phyloP scores from a whole-genome alignment of 2,113 vertebrate species.

The Pogonocichla stellata region DNA sequence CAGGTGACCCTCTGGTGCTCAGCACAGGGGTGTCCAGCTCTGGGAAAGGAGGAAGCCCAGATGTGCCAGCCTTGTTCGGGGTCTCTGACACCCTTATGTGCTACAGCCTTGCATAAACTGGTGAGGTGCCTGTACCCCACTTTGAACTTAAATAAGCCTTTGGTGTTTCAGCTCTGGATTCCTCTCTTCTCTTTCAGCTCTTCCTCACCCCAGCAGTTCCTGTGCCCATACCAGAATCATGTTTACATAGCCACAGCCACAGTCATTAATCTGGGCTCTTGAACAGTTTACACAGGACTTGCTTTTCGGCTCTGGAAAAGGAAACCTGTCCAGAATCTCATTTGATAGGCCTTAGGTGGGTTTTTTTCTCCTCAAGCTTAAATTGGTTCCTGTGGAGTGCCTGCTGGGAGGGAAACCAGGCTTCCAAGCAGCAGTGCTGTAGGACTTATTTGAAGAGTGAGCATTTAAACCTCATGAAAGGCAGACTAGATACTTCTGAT shows the following conservation, averaged over 20 bases:
- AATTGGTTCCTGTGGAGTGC: background rate
- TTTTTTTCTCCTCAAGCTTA: background rate
- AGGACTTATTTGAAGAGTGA: background rate
- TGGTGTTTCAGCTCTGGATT: too few relatives aligned
- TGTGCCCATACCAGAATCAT: background rate
- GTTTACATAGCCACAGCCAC: background rate
- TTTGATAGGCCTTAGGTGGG: background rate
- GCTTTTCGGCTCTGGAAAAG: background rate
- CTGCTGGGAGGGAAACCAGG: background rate
- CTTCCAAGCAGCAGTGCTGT: background rate
- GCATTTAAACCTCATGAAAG: conserved; percentile 36
- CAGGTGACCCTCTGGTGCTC: background rate
- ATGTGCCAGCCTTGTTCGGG: fast-evolving
- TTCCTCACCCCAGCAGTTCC: background rate
- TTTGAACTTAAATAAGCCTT: background rate
- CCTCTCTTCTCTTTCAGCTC: background rate
- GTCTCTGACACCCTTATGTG: background rate
- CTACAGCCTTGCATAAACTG: background rate
- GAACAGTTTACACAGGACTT: background rate
- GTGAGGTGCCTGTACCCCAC: too few relatives aligned
- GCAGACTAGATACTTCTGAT: background rate
- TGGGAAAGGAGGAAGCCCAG: background rate
- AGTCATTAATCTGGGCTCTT: background rate
- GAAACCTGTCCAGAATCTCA: background rate
- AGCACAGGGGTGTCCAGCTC: background rate